Percentiles rank a stretch among this genome's conserved stretches.
phyloP scores from a whole-genome alignment of 64 coral and sea anemone genomes.

The Pocillopora verrucosa region DNA sequence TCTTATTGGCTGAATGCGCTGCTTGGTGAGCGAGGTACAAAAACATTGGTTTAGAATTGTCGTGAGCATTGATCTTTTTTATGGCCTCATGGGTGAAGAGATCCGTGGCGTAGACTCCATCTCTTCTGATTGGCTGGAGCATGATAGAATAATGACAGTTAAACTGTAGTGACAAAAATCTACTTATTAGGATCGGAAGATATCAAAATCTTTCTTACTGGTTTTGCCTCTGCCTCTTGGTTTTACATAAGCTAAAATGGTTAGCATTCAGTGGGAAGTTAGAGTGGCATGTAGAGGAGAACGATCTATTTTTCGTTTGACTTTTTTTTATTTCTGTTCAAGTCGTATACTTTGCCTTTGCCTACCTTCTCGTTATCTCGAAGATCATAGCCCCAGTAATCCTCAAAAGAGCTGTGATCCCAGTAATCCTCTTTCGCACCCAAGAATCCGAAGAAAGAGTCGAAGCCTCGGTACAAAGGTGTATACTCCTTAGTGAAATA shows the following conservation, averaged over 20 bases:
- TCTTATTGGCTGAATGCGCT: conserved; percentile 78
- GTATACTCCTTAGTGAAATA: conserved; percentile 90
- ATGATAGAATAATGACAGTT: too few species aligned
- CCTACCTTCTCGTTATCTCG: conserved; percentile 79
- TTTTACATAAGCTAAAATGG: too few species aligned
- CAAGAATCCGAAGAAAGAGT: conserved; percentile 85
- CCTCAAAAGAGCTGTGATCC: conserved; percentile 81
- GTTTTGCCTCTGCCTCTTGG: too few species aligned
- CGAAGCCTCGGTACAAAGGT: conserved; percentile 82
- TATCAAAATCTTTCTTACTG: too few species aligned
- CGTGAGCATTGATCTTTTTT: conserved; percentile 75
- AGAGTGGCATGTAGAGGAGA: too few species aligned
- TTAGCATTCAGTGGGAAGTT: too few species aligned
- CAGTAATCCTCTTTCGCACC: conserved; percentile 84
- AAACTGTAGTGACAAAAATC: too few species aligned
- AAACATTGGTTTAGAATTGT: conserved; percentile 69
- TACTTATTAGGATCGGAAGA: too few species aligned
- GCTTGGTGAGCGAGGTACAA: conserved; percentile 87
- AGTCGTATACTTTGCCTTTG: neutral
- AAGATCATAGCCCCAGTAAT: conserved; percentile 70
- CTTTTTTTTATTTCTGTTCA: too few species aligned
- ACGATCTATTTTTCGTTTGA: too few species aligned
- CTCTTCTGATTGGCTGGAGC: conserved; percentile 64
- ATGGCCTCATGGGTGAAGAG: conserved; percentile 77
- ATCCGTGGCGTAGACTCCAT: conserved; percentile 67